Evolutionary conservation across 2,888 invertebrate species (phyloP).

Genomic region (Neoitamus cyanurus): DNA sequence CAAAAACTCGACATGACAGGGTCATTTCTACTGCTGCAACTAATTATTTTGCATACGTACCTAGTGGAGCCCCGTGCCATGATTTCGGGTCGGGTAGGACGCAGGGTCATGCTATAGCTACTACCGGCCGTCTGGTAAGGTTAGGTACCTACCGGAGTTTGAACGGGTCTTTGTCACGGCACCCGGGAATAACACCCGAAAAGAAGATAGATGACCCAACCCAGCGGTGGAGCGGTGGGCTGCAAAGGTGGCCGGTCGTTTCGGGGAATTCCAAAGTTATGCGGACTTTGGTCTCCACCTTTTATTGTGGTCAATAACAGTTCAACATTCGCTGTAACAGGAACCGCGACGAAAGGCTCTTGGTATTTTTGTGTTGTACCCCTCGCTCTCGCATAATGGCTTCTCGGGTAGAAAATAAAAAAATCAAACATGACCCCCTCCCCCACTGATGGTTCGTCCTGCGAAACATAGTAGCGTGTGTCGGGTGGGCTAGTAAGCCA

Average conservation of each 20-base stretch:
- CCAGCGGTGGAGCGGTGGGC: neutral
- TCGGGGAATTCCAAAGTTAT: neutral
- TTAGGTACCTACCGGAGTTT: neutral
- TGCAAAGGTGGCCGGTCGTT: neutral
- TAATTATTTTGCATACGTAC: constrained; percentile 30
- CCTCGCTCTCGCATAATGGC: neutral
- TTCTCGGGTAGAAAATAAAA: neutral
- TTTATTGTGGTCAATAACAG: neutral
- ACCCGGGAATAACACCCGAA: neutral
- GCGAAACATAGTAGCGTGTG: neutral
- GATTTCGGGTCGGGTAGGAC: neutral
- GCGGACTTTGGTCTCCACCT: neutral
- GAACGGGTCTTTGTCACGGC: constrained; percentile 21
- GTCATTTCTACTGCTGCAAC: constrained; percentile 16
- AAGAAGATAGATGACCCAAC: constrained; percentile 17
- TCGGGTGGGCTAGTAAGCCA: neutral
- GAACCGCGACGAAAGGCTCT: neutral
- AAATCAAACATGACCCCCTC: neutral
- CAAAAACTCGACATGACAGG: constrained; percentile 10
- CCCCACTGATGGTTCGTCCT: neutral
- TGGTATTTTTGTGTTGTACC: neutral
- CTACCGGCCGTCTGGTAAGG: neutral
- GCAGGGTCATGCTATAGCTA: constrained; percentile 19
- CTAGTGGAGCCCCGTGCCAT: neutral
- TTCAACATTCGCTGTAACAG: neutral